phyloP scores from a whole-genome alignment of 2,888 invertebrate genomes.

The Hyposoter dolosus region DNA sequence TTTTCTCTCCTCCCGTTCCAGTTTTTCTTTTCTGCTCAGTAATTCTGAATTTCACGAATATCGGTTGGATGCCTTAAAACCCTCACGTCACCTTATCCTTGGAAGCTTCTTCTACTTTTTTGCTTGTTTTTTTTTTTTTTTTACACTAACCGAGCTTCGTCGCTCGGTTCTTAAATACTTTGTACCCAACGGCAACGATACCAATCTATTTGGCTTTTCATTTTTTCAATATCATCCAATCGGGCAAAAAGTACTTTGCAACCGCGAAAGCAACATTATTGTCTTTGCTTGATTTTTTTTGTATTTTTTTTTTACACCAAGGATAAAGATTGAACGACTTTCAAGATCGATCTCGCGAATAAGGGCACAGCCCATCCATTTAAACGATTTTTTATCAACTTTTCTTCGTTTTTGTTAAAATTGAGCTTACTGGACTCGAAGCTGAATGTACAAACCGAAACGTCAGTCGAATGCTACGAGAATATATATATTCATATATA shows the following conservation, averaged over 20 bases:
- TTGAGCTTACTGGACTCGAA: slow-evolving; percentile 74
- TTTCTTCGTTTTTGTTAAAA: neutral
- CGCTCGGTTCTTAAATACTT: neutral
- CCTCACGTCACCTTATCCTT: slow-evolving; percentile 50
- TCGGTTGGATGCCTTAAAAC: slow-evolving; percentile 28
- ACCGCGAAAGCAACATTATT: neutral
- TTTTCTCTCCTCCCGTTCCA: slow-evolving; percentile 26
- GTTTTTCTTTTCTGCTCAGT: slow-evolving; percentile 47
- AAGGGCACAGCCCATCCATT: neutral
- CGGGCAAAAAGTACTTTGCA: neutral
- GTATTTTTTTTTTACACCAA: slow-evolving; percentile 1
- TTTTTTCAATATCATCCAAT: neutral
- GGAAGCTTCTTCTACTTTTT: neutral
- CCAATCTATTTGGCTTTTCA: neutral
- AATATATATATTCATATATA: slow-evolving; percentile 70
- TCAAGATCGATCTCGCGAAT: slow-evolving; percentile 3
- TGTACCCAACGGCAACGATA: neutral
- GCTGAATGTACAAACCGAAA: slow-evolving; percentile 84
- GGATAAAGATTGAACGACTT: slow-evolving; percentile 34
- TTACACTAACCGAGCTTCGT: neutral
- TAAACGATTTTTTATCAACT: neutral
- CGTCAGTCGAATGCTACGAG: slow-evolving; percentile 82
- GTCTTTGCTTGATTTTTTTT: neutral
- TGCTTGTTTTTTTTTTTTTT: neutral
- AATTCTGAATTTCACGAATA: slow-evolving; percentile 70